Base-by-base conservation (phyloP, 2,113 vertebrate species). In the Mus spicilegus region DNA sequence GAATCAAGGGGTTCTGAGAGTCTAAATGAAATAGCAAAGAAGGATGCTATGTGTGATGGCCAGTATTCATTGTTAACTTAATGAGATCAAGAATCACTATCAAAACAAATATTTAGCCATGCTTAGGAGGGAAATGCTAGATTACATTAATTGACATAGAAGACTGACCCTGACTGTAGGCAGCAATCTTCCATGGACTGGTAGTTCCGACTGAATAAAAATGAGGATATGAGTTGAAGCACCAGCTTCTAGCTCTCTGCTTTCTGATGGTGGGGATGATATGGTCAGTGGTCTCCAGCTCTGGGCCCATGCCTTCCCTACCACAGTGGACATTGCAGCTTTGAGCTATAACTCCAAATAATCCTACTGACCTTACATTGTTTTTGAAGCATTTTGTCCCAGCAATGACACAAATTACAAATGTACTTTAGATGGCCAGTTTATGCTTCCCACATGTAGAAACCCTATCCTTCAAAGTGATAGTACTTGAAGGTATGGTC, bases 401-500 rank as follows among this genome's bases (percentile, higher is more conserved):
- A 49, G 39, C 7, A 13, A 67, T 33, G 26, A 69, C 28, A 69
- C 26, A 33, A 65, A 46, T 36, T 20, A 33, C 0, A 20, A 67
- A 67, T 20, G 3, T 5, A 51, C 46, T 22, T 36, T 54, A 36
- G 20, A 39, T 30, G 86, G 7, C 4, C 39, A n/a, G 51, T 58
- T 73, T 73, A 7, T 42, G 36, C 19, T 39, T 26, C 16, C 1
- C 33, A 14, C 20, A 10, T 26, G 6, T 20, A 36, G 19, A 36
- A 39, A 19, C 12, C 2, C 1, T 63, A 61, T 28, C 12, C 12
- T 69, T 30, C 17, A 63, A 9, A 22, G 30, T 81, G 22, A 81
- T 7, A 14, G 14, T 4, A 46, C 12, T 42, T 3, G 12, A 11
- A 42, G 20, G 5, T 56, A 39, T 0, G 7, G 11, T 14, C 75